Conservation (phyloP, 2,113 vertebrate genomes). For the Rostratula benghalensis region DNA sequence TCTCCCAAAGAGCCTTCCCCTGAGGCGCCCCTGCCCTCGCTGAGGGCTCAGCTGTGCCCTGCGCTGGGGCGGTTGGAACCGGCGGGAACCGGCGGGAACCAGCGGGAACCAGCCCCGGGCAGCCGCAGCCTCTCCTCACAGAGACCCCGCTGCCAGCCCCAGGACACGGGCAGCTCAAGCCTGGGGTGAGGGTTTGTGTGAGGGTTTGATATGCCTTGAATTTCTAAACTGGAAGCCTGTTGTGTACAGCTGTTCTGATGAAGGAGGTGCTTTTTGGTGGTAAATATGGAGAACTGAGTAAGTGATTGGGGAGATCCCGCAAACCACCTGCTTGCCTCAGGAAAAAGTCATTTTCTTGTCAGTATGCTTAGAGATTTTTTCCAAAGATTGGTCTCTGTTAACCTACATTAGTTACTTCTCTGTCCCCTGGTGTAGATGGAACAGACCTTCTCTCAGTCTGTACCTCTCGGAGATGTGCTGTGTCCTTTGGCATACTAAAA, state of each 20-base stretch:
- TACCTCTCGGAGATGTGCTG: background rate
- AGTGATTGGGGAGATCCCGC: background rate
- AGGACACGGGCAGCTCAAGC: background rate
- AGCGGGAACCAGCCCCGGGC: background rate
- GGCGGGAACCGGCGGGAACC: background rate
- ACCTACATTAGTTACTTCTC: background rate
- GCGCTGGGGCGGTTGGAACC: background rate
- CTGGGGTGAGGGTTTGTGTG: too few species aligned
- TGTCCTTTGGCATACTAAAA: background rate
- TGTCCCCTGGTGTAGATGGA: background rate
- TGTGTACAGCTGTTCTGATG: background rate
- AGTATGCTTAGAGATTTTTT: background rate
- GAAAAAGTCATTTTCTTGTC: background rate
- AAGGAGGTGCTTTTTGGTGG: background rate
- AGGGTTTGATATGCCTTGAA: background rate
- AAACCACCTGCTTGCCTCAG: background rate
- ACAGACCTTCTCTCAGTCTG: background rate
- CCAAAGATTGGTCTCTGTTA: background rate
- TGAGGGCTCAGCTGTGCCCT: background rate
- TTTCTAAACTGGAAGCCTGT: background rate
- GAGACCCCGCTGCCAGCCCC: background rate
- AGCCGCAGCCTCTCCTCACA: background rate
- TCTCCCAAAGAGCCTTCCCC: rapidly evolving
- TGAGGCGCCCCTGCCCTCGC: background rate
- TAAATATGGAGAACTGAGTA: background rate